Evolutionary conservation across 2,113 vertebrate species (phyloP), one percentile per base, ranked within the genome.

Genomic region (Labeo catla): DNA sequence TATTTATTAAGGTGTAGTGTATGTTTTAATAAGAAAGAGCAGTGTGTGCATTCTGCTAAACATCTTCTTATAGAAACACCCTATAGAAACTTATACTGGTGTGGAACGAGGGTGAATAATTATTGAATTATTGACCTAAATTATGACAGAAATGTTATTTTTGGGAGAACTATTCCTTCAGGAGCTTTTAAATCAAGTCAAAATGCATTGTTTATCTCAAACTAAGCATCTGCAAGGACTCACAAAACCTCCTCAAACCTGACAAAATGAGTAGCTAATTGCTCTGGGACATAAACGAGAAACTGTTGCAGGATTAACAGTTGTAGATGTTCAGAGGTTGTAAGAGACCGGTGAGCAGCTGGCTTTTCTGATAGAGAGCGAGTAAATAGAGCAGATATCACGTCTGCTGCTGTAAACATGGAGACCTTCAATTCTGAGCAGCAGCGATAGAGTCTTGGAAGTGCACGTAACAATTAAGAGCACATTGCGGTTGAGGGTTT

Each of bases 301-400:
- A 63, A 21, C 57, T 15, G 76, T 68, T 16, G 34, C 65, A 57
- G 76, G 76, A 84, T 34, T 43, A n/a, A 23, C 23, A 28, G 10
- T 66, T 54, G 23, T 76, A 73, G 45, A 65, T 83, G 36, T 65
- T 54, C 39, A 77, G 45, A 50, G 59, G 84, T 79, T 28, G 66
- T 12, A 66, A 59, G 85, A 73, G 21, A 47, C 54, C 13, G 2
- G 11, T 81, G 66, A 70, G 49, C 47, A 82, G 63, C 63, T 82
- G 80, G 63, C 45, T 8, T 70, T 82, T 21, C 63, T 82, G 80
- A 82, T 82, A 82, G 39, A 66, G 80, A 81, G 59, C 15, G 59
- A 65, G 59, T 65, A 49, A 81, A 81, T 9, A 49, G 80, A 70
- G 80, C 63, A 70, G 80, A 70, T 82, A 66, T 70, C 80, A n/a